Percentiles rank a stretch among this genome's conserved stretches.
These are phyloP conservation scores for Watsonalla cultraria DNA, from an alignment of 2,888 invertebrate genomes.

Conservation along the genomic window DNA sequence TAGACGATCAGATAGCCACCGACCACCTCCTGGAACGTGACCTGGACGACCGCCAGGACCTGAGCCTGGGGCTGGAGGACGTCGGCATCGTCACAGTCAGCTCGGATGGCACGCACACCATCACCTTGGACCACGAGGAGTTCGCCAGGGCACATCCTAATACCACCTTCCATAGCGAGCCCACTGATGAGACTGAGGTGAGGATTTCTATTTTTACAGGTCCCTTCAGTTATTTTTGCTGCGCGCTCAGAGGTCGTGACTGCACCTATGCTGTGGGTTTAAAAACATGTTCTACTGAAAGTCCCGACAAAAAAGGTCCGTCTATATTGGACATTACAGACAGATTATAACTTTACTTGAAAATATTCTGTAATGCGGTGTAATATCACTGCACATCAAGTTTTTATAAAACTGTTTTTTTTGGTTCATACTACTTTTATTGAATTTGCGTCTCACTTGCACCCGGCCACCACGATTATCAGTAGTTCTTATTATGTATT, in stretches of 20 bases:
- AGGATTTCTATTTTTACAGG: too few species aligned
- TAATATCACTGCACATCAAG: too few species aligned
- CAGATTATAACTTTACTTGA: too few species aligned
- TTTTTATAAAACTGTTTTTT: too few species aligned
- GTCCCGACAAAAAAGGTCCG: too few species aligned
- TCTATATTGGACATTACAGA: too few species aligned
- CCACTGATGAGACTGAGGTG: constrained; percentile 61
- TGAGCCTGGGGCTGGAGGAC: constrained; percentile 54
- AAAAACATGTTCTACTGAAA: too few species aligned
- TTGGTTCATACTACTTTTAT: neutral
- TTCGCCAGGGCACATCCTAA: constrained; percentile 72
- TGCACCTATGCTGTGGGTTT: too few species aligned
- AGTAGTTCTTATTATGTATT: too few species aligned
- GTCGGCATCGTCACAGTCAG: constrained; percentile 70
- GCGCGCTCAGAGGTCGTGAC: neutral
- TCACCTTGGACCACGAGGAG: constrained; percentile 66
- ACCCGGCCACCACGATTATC: too few species aligned
- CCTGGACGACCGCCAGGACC: constrained; percentile 36
- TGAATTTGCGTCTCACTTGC: neutral
- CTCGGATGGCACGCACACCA: constrained; percentile 56
- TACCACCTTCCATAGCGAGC: constrained; percentile 72
- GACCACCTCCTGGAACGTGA: constrained; percentile 49
- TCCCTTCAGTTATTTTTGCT: too few species aligned
- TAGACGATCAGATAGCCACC: constrained; percentile 68
- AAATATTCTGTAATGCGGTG: too few species aligned